Conservation (phyloP, 2,888 invertebrate species). For the Chrysina gloriosa region DNA sequence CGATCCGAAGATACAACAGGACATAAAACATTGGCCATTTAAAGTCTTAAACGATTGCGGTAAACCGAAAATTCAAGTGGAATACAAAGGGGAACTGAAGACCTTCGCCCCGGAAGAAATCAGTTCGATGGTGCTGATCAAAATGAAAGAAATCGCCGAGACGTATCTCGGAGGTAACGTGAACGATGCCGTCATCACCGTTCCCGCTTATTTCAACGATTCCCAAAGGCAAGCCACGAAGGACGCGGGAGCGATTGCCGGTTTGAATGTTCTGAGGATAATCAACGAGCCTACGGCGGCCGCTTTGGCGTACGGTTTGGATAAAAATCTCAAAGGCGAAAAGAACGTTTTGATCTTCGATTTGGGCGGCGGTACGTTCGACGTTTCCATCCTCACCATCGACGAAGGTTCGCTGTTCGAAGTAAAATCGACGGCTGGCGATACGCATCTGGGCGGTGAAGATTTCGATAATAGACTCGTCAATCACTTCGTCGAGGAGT, state of each 20-base stretch:
- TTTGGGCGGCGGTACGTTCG: slow-evolving; percentile 90
- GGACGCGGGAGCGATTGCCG: slow-evolving; percentile 88
- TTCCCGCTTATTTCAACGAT: slow-evolving; percentile 87
- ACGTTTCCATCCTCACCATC: slow-evolving; percentile 91
- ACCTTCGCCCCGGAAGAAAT: slow-evolving; percentile 86
- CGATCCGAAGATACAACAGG: slow-evolving; percentile 81
- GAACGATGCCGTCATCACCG: slow-evolving; percentile 83
- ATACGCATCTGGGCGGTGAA: slow-evolving; percentile 84
- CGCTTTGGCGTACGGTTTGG: slow-evolving; percentile 86
- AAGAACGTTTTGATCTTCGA: slow-evolving; percentile 82
- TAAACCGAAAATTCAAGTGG: slow-evolving; percentile 80
- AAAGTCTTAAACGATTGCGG: slow-evolving; percentile 74
- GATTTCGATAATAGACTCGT: slow-evolving; percentile 86
- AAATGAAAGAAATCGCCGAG: slow-evolving; percentile 87
- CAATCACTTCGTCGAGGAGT: slow-evolving; percentile 82
- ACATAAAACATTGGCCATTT: slow-evolving; percentile 90
- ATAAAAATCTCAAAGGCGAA: slow-evolving; percentile 79
- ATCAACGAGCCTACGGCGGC: slow-evolving; percentile 93
- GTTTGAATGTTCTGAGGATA: slow-evolving; percentile 87
- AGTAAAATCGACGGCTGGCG: slow-evolving; percentile 83
- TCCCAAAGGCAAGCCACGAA: slow-evolving; percentile 88
- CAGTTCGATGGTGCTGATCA: slow-evolving; percentile 85
- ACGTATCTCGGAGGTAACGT: slow-evolving; percentile 79
- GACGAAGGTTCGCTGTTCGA: slow-evolving; percentile 87
- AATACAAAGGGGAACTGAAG: slow-evolving; percentile 80